Conservation (phyloP, 2,888 invertebrate species). For the Acrocera orbiculus region DNA sequence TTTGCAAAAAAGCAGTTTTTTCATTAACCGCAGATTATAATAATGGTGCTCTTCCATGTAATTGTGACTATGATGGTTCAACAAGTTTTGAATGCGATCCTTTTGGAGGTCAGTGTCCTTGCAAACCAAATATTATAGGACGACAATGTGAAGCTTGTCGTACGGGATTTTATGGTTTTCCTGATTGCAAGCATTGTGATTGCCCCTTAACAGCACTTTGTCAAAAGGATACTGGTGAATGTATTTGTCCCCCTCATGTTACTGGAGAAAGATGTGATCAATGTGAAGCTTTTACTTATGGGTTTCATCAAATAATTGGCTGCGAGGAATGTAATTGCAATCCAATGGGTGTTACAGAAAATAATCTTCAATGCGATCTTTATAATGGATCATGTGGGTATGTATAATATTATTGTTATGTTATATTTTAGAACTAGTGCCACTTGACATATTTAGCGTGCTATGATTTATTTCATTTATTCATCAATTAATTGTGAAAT, state of each 20-base stretch:
- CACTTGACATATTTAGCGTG: too few species aligned
- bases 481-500: too few species aligned
- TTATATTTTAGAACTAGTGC: too few species aligned
- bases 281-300: constrained; percentile 77
- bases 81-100: constrained; percentile 72
- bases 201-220: constrained; percentile 73
- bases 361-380: constrained; percentile 73
- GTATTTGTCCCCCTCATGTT: constrained; percentile 83
- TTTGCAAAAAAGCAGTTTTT: constrained; percentile 81
- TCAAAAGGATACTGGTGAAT: constrained; percentile 56
- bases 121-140: constrained; percentile 85
- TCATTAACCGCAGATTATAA: constrained; percentile 91
- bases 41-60: constrained; percentile 75
- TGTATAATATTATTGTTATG: constrained; percentile 29
- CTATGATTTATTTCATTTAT: too few species aligned
- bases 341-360: constrained; percentile 56
- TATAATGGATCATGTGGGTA: constrained; percentile 70
- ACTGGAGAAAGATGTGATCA: constrained; percentile 77
- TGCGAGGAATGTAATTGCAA: constrained; percentile 91
- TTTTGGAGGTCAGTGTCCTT: constrained; percentile 93
- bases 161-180: constrained; percentile 89
- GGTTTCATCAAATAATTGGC: constrained; percentile 84
- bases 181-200: constrained; percentile 76
- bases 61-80: constrained; percentile 79
- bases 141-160: constrained; percentile 58